Evolutionary conservation across 2,113 vertebrate genomes (phyloP).

Genomic region (Steatornis caripensis): DNA sequence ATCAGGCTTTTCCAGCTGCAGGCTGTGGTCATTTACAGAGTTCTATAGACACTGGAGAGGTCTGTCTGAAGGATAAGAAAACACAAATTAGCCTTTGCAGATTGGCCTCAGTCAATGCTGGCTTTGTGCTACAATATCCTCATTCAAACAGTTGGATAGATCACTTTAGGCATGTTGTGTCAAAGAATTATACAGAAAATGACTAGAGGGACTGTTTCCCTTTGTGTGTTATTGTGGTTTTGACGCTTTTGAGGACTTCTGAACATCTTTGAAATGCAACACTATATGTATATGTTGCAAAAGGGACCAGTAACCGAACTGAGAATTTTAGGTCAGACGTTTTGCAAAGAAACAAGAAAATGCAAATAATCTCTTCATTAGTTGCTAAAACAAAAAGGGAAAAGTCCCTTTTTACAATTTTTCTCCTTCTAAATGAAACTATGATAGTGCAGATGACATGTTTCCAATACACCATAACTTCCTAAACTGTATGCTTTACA

Average conservation of each 20-base stretch:
- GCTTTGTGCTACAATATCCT: slow-evolving; percentile 65
- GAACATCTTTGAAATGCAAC: slow-evolving; percentile 40
- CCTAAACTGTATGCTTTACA: background rate
- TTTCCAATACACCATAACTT: background rate
- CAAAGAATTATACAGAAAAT: slow-evolving; percentile 56
- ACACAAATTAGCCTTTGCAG: slow-evolving; percentile 66
- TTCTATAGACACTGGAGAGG: slow-evolving; percentile 55
- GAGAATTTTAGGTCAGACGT: slow-evolving; percentile 5
- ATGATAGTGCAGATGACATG: background rate
- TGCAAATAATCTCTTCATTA: background rate
- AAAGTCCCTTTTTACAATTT: background rate
- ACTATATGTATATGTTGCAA: background rate
- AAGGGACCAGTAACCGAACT: background rate
- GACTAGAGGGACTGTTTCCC: slow-evolving; percentile 29
- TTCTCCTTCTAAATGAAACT: background rate
- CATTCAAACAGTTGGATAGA: slow-evolving; percentile 66
- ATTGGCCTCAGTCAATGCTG: slow-evolving; percentile 58
- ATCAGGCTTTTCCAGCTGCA: slow-evolving; percentile 56
- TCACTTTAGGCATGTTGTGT: slow-evolving; percentile 61
- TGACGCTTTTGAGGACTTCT: slow-evolving; percentile 55
- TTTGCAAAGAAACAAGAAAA: background rate
- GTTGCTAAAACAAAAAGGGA: background rate
- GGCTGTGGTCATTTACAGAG: slow-evolving; percentile 55
- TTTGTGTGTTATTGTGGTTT: slow-evolving; percentile 36
- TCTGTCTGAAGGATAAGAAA: slow-evolving; percentile 65